Evolutionary conservation across 92 coral and sea anemone species (phyloP).

Genomic region (Heliopora coerulea): DNA sequence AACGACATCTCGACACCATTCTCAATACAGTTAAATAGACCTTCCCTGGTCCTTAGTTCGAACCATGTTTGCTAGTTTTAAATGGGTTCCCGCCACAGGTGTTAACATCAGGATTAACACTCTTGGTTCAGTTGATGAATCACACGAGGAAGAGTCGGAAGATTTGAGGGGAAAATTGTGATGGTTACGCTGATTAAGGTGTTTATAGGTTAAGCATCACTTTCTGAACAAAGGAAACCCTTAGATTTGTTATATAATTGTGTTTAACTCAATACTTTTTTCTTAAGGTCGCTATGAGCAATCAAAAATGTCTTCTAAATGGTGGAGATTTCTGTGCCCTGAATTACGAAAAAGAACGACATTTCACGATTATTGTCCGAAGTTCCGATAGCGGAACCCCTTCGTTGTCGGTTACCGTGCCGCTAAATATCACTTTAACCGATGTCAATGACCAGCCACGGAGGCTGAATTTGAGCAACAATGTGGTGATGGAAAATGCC

Average conservation of each 20-base stretch:
- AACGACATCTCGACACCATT: too few relatives aligned
- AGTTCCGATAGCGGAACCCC: conserved; percentile 81
- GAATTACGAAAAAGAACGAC: conserved; percentile 68
- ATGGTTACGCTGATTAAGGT: too few relatives aligned
- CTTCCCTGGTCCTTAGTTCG: too few relatives aligned
- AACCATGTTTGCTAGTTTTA: too few relatives aligned
- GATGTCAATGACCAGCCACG: conserved; percentile 92
- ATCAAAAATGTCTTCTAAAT: conserved; percentile 63
- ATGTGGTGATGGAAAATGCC: conserved; percentile 74
- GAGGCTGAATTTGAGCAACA: conserved; percentile 65
- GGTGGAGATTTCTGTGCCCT: conserved; percentile 77
- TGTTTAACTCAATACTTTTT: conserved; percentile 1
- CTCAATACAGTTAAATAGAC: too few relatives aligned
- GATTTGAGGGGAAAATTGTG: neutral
- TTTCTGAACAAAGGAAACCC: too few relatives aligned
- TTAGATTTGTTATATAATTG: too few relatives aligned
- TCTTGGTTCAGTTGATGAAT: too few relatives aligned
- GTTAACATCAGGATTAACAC: too few relatives aligned
- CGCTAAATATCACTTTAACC: conserved; percentile 60
- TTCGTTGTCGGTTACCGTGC: conserved; percentile 50
- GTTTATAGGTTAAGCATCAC: too few relatives aligned
- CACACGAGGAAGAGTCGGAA: too few relatives aligned
- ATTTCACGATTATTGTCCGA: conserved; percentile 59
- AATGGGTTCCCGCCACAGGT: too few relatives aligned
- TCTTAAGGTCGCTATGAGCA: conserved; percentile 68